Evolutionary conservation across 2,888 invertebrate species (phyloP).

Genomic region (Lathronympha strigana): DNA sequence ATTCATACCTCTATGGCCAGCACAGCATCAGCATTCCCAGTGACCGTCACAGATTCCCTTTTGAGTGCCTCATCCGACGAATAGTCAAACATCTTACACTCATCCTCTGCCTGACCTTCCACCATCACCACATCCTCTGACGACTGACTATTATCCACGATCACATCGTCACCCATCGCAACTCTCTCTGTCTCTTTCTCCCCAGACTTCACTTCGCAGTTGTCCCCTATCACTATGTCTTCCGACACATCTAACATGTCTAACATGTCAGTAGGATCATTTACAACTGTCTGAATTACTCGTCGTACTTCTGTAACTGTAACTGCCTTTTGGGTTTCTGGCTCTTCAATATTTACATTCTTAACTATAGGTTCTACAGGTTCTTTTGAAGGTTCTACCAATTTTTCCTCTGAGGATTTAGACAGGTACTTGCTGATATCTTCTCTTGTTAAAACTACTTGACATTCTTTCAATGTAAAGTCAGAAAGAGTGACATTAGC

Average conservation of each 20-base stretch:
- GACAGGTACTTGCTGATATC: slow-evolving; percentile 58
- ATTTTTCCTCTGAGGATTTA: slow-evolving; percentile 24
- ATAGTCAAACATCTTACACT: slow-evolving; percentile 74
- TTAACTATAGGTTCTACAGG: background rate
- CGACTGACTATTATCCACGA: slow-evolving; percentile 74
- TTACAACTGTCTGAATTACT: slow-evolving; percentile 52
- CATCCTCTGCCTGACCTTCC: slow-evolving; percentile 53
- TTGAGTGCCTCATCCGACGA: slow-evolving; percentile 70
- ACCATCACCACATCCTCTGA: slow-evolving; percentile 52
- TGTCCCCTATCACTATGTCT: slow-evolving; percentile 74
- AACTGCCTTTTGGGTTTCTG: slow-evolving; percentile 30
- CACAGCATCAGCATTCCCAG: slow-evolving; percentile 74
- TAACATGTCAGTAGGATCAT: slow-evolving; percentile 58
- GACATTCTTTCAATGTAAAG: slow-evolving; percentile 63
- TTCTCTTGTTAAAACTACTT: slow-evolving; percentile 59
- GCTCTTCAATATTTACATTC: background rate
- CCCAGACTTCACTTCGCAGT: slow-evolving; percentile 63
- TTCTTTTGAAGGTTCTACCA: background rate
- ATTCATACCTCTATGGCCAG: slow-evolving; percentile 75
- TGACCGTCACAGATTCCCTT: slow-evolving; percentile 66
- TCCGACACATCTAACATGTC: slow-evolving; percentile 80
- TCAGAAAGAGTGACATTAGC: slow-evolving; percentile 31
- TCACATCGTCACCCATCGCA: slow-evolving; percentile 66
- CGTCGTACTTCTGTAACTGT: slow-evolving; percentile 42
- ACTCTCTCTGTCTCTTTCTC: slow-evolving; percentile 58